Evolutionary conservation across 2,113 vertebrate species (phyloP).

Genomic region (Lepisosteus oculatus): DNA sequence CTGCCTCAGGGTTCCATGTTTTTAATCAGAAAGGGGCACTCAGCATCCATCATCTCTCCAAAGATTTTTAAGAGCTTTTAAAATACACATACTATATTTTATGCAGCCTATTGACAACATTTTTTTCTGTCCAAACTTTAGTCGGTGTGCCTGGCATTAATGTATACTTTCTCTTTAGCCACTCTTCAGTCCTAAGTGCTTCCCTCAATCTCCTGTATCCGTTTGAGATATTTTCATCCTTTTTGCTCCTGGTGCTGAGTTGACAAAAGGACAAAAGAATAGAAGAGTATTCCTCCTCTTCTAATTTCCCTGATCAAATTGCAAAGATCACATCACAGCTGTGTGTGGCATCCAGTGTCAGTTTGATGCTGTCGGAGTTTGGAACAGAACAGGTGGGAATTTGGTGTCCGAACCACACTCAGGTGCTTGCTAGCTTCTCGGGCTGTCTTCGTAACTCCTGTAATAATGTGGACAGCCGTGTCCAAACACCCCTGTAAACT

Average conservation of each 20-base stretch:
- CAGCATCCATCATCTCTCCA: no score
- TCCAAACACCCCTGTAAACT: conserved; percentile 23
- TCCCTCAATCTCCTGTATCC: no score
- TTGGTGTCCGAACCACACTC: background rate
- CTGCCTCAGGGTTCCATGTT: no score
- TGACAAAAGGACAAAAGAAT: background rate
- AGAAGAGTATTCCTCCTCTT: background rate
- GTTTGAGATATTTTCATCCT: background rate
- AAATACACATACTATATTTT: background rate
- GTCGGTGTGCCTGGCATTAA: background rate
- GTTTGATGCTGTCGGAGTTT: background rate
- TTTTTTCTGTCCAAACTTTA: background rate
- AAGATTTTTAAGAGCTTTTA: no score
- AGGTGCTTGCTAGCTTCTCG: background rate
- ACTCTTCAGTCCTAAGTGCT: background rate
- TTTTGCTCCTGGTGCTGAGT: background rate
- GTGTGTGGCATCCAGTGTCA: background rate
- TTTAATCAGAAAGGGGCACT: no score
- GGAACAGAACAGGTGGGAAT: background rate
- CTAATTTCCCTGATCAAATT: background rate
- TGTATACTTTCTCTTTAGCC: background rate
- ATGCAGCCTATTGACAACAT: background rate
- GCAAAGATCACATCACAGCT: background rate
- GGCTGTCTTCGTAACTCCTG: background rate
- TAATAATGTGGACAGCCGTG: background rate